Base-by-base conservation (phyloP, 2,113 vertebrate species). In the Monarcha castaneiventris region DNA sequence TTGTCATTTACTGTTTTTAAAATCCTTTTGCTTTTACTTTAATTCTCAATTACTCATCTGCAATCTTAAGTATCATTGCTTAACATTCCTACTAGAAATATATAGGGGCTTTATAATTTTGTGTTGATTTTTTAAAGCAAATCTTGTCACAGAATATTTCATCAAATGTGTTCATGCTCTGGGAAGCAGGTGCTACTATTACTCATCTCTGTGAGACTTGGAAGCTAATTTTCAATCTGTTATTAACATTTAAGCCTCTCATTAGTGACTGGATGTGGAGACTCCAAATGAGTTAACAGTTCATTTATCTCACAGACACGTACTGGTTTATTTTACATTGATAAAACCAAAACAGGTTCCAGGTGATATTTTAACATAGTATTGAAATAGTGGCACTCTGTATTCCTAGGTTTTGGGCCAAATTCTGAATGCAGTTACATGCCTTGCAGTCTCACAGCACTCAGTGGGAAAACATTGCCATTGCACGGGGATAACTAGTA, bases 401-500 rank as follows among this genome's bases (percentile, higher is more conserved):
- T 83, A 59, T 97, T 94, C 95, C 93, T 66, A 5, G 13, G 14
- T 33, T 90, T 72, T 20, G 72, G 66, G 62, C 52, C 80, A 67
- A n/a, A 62, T 43, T 88, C 64, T 88, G 59, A n/a, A 43, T 18
- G 22, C 75, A 41, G 51, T 91, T 95, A 43, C 55, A 39, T 87
- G 64, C 61, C 61, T 94, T 91, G 89, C 80, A 72, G 69, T 74
- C 68, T 94, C 80, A 58, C 84, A 92, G 69, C 37, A 25, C 64
- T 95, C 32, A 8, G 46, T 91, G 90, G 84, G 87, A 81, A 94
- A 93, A 61, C 90, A 82, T 72, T 96, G 78, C 77, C 92, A 92
- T 96, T 97, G 95, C 95, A 96, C 10, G 5, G 91, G 93, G 92
- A 94, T 97, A 96, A 97, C 92, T 95, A 95, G 91, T 96, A 96